Base-by-base conservation (phyloP, 2,797 vertebrate species). In the Schizothorax lantsangensis region DNA sequence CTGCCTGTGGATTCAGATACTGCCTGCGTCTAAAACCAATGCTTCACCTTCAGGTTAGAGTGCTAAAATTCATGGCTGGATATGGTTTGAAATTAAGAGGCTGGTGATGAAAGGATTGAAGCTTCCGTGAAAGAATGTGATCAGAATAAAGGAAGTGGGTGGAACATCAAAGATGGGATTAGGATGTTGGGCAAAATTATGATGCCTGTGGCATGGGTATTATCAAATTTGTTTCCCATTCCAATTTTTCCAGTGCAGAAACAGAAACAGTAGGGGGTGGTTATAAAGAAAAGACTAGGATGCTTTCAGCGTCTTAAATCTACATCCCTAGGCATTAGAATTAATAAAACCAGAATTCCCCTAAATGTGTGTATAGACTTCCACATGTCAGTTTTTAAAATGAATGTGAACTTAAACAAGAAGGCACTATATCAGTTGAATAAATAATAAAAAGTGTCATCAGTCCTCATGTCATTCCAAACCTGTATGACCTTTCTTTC, bases 141-240 rank as follows among this genome's bases (percentile, higher is more conserved):
- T 84, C 85, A 74, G 69, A 73, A 88, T 79, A 91, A 88, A 92
- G 90, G 89, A 26, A 78, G 91, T 91, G 91, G 92, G 93, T 81
- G 92, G 90, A 91, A 91, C 88, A 92, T 94, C 89, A 93, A 93
- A 93, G 88, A 88, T 75, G 5, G 91, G 92, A 94, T 94, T 93
- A 93, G 85, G 89, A 91, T 72, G 89, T 87, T 88, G 84, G 84
- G 85, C 90, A 87, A 79, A 84, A 88, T 79, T 82, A 87, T 57
- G 45, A 83, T 89, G 83, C 87, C 87, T 89, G 80, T 88, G 84
- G 91, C 38, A 75, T 88, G 88, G 86, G 81, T 83, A 84, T 91
- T 71, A 84, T 88, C 81, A 89, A 79, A 72, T 85, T 88, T 84
- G 33, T 89, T 88, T 83, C 3, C 80, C 54, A 85, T 78, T 78